phyloP scores from a whole-genome alignment of 1,140 invertebrate genomes.

The Trichomalopsis sarcophagae region DNA sequence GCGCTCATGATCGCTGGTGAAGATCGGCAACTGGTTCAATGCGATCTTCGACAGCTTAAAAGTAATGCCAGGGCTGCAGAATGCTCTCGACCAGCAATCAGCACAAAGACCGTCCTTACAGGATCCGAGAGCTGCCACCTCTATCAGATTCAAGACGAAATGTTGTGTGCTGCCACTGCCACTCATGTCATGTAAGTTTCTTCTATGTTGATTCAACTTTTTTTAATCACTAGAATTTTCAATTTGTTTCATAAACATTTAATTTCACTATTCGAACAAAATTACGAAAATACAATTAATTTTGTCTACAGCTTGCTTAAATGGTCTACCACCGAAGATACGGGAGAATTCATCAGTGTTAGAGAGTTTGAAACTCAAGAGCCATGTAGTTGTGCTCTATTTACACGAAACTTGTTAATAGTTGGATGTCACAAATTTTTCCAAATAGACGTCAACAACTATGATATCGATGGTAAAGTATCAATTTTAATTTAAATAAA shows the following conservation, averaged over 20 bases:
- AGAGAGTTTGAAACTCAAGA: slow-evolving; percentile 83
- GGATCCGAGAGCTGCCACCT: slow-evolving; percentile 79
- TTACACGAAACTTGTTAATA: slow-evolving; percentile 82
- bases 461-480: slow-evolving; percentile 78
- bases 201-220: slow-evolving; percentile 8
- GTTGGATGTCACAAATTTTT: slow-evolving; percentile 88
- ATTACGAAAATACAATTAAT: too few relatives aligned
- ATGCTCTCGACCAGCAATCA: slow-evolving; percentile 79
- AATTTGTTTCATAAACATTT: slow-evolving; percentile 24
- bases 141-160: slow-evolving; percentile 74
- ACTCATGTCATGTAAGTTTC: slow-evolving; percentile 78
- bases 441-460: slow-evolving; percentile 84
- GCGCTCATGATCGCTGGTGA: slow-evolving; percentile 82
- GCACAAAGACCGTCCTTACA: slow-evolving; percentile 75
- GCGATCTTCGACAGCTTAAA: slow-evolving; percentile 80
- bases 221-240: too few relatives aligned
- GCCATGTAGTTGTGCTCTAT: slow-evolving; percentile 84
- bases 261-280: neutral
- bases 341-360: slow-evolving; percentile 76
- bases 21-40: slow-evolving; percentile 79
- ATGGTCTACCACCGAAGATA: slow-evolving; percentile 69
- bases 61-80: slow-evolving; percentile 78
- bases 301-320: slow-evolving; percentile 69
- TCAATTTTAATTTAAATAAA: neutral
- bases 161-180: slow-evolving; percentile 81